These are phyloP conservation scores for Apis cerana DNA, from an alignment of 1,140 invertebrate species.

Conservation along the genomic window DNA sequence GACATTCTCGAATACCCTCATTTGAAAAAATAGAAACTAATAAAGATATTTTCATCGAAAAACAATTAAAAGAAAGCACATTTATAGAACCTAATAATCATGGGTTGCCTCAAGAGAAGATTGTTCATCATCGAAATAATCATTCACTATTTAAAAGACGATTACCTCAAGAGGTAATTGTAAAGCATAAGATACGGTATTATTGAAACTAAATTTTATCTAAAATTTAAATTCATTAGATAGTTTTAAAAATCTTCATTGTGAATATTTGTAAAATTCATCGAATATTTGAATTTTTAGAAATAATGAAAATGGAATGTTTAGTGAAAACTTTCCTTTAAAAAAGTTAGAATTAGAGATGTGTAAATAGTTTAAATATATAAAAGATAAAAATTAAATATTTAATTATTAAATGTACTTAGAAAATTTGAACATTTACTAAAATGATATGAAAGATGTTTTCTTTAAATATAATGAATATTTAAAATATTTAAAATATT, in stretches of 20 bases:
- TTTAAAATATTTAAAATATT: not conserved
- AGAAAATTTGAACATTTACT: not conserved
- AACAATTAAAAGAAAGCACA: not conserved
- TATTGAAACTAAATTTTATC: conserved; percentile 16
- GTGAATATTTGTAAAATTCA: not conserved
- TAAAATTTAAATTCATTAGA: not conserved
- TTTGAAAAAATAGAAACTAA: conserved; percentile 66
- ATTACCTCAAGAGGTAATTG: conserved; percentile 16
- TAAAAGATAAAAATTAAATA: too few relatives aligned
- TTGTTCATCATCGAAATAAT: not conserved
- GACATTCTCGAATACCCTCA: conserved; percentile 65
- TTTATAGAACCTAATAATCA: not conserved
- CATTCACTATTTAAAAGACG: conserved; percentile 39
- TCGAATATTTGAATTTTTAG: not conserved
- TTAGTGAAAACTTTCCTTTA: not conserved
- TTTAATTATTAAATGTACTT: not conserved
- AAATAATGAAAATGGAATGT: not conserved
- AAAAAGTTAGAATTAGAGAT: not conserved
- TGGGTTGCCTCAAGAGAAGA: not conserved
- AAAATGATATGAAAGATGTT: not conserved
- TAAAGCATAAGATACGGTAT: conserved; percentile 36
- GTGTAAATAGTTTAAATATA: too few relatives aligned
- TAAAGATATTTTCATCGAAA: conserved; percentile 2
- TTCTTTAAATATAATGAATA: not conserved
- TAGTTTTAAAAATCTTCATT: not conserved